A percentile compares a stretch with the other conserved stretches of the same genome.
phyloP scores from a whole-genome alignment of 2,888 invertebrate species.

The Xestia xanthographa region DNA sequence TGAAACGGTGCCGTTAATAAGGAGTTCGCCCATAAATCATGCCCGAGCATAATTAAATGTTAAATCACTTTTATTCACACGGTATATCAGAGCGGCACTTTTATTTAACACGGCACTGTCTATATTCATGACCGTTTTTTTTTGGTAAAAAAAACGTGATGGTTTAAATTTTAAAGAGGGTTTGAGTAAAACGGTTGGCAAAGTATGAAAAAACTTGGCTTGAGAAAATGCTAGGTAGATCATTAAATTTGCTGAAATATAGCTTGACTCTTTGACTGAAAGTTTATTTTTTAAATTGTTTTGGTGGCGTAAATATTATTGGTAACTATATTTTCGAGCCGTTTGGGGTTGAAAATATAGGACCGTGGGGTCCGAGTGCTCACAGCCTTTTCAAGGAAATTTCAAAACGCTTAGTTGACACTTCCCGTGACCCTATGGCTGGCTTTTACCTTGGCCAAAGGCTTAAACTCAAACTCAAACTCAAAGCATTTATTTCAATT shows the following conservation, averaged over 20 bases:
- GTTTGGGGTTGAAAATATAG: too few relatives aligned
- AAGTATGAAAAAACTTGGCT: neutral
- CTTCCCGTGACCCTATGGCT: too few relatives aligned
- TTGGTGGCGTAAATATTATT: too few relatives aligned
- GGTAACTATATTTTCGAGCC: too few relatives aligned
- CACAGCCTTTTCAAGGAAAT: too few relatives aligned
- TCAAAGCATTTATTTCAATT: too few relatives aligned
- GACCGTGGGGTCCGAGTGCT: too few relatives aligned
- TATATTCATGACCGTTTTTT: slow-evolving; percentile 10
- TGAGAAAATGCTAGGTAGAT: neutral
- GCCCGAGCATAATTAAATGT: slow-evolving; percentile 78
- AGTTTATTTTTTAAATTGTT: neutral
- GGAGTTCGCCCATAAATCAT: slow-evolving; percentile 76
- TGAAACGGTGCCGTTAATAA: slow-evolving; percentile 72
- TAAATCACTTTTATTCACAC: slow-evolving; percentile 83
- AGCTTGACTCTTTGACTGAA: neutral
- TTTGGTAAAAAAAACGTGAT: neutral
- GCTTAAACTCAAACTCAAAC: too few relatives aligned
- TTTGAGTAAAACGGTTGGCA: neutral
- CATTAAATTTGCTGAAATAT: neutral
- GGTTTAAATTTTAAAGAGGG: neutral
- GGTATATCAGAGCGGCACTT: slow-evolving; percentile 69
- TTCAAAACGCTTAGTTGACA: too few relatives aligned
- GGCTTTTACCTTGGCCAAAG: too few relatives aligned
- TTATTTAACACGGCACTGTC: slow-evolving; percentile 45